A percentile compares a stretch with the other conserved stretches of the same genome.
Conservation (phyloP, 1,140 invertebrate genomes). For the Leptinotarsa texana region DNA sequence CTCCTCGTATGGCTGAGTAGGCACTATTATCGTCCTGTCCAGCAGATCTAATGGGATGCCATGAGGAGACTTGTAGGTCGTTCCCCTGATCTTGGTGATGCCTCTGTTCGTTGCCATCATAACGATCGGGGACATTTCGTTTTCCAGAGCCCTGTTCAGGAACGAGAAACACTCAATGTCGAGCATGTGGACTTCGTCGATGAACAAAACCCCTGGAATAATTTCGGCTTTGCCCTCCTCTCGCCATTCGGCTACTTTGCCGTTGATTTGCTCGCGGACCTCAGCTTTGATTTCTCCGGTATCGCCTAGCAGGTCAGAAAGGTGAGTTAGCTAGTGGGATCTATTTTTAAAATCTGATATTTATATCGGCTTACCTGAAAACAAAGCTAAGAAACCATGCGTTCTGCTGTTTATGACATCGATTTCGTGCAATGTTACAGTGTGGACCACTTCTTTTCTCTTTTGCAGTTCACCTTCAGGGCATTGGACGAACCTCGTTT, state of each 20-base stretch:
- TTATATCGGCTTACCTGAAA: conserved; percentile 72
- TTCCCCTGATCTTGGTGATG: conserved; percentile 94
- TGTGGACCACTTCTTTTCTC: conserved; percentile 98
- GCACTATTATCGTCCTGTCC: conserved; percentile 94
- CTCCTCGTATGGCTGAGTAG: conserved; percentile 86
- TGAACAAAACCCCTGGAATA: conserved; percentile 92
- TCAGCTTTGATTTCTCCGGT: conserved; percentile 99
- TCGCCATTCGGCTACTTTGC: conserved; percentile 97
- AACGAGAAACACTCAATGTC: conserved; percentile 99
- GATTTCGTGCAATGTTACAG: conserved; percentile 97
- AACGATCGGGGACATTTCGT: conserved; percentile 95
- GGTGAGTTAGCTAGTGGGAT: no score
- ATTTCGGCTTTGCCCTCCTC: conserved; percentile 99
- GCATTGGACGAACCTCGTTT: conserved; percentile 95
- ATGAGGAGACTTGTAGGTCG: conserved; percentile 91
- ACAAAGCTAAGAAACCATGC: conserved; percentile 95
- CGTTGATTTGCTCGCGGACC: conserved; percentile 97
- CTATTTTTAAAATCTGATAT: no score
- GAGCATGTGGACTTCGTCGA: conserved; percentile 97
- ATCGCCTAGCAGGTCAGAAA: conserved; percentile 67
- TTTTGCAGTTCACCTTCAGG: conserved; percentile 99
- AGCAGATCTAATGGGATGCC: conserved; percentile 96
- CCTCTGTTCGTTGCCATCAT: conserved; percentile 99
- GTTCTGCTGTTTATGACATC: conserved; percentile 98
- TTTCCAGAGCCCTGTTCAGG: conserved; percentile 93